A percentile compares a stretch with the other conserved stretches of the same genome.
These are phyloP conservation scores for Drosophila rufa DNA, from an alignment of 1,140 invertebrate genomes.

Conservation along the genomic window DNA sequence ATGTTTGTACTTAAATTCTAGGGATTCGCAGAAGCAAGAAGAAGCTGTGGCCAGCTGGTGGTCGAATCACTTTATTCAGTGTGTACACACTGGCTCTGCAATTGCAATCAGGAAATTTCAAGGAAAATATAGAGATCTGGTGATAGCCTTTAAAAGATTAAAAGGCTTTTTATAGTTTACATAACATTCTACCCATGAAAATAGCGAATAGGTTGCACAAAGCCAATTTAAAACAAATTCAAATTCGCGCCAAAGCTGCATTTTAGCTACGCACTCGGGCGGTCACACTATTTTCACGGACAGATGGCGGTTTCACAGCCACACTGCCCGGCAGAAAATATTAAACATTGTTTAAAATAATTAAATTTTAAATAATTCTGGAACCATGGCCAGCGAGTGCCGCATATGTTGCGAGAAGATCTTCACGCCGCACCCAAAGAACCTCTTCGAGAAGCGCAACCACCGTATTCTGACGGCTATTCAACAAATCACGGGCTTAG, in stretches of 20 bases:
- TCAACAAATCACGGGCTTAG: conserved; percentile 50
- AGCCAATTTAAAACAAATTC: background rate
- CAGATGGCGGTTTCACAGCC: background rate
- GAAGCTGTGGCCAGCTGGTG: conserved; percentile 1
- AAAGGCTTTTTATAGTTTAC: background rate
- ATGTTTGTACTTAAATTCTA: conserved; percentile 1
- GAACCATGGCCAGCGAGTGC: conserved; percentile 39
- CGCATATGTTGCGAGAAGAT: conserved; percentile 59
- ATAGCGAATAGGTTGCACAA: background rate
- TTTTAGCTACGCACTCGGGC: background rate
- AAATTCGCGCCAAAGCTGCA: background rate
- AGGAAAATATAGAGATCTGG: background rate
- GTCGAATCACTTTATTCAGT: background rate
- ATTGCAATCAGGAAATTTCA: background rate
- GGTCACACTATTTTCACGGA: background rate
- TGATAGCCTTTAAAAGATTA: no score
- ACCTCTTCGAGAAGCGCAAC: conserved; percentile 55
- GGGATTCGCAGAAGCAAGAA: conserved; percentile 14
- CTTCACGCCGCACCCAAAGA: conserved; percentile 50
- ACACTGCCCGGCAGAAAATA: conserved; percentile 11
- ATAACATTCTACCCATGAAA: background rate
- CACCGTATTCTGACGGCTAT: conserved; percentile 36
- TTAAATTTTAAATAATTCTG: background rate
- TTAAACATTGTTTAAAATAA: background rate
- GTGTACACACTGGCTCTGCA: conserved; percentile 8